A percentile compares a stretch with the other conserved stretches of the same genome.
These are phyloP conservation scores for Cepaea hortensis DNA, from an alignment of 2,888 invertebrate species.

Conservation along the genomic window DNA sequence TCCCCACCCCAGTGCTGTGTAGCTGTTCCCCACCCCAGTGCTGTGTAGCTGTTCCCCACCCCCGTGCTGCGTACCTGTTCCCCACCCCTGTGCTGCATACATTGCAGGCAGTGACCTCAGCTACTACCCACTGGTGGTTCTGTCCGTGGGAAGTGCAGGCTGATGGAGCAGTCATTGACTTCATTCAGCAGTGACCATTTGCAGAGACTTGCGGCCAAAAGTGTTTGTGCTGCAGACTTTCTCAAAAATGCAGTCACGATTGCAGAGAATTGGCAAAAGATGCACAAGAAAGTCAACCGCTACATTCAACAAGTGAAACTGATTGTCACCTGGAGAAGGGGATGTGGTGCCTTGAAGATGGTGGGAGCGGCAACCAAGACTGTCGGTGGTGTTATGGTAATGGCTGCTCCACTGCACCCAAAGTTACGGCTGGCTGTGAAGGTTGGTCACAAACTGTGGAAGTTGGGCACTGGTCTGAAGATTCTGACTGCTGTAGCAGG, in stretches of 20 bases:
- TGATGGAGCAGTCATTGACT: neutral
- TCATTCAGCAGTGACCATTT: neutral
- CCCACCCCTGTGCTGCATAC: too few relatives aligned
- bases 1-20: too few relatives aligned
- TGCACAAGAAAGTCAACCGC: slow-evolving; percentile 21
- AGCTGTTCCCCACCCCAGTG: too few relatives aligned
- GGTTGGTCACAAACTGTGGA: slow-evolving; percentile 44
- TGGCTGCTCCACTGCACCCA: slow-evolving; percentile 41
- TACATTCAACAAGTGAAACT: slow-evolving; percentile 33
- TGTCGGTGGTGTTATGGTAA: slow-evolving; percentile 24
- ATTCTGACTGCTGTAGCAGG: slow-evolving; percentile 27
- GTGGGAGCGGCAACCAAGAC: slow-evolving; percentile 42
- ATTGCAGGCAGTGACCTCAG: too few relatives aligned
- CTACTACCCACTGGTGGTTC: too few relatives aligned
- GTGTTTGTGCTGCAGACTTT: slow-evolving; percentile 37
- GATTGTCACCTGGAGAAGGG: slow-evolving; percentile 39
- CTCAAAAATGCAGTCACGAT: neutral
- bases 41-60: too few relatives aligned
- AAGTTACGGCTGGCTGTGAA: slow-evolving; percentile 21
- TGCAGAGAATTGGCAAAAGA: slow-evolving; percentile 25
- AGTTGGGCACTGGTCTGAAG: slow-evolving; percentile 41
- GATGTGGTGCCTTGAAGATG: slow-evolving; percentile 35
- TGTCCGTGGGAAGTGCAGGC: too few relatives aligned
- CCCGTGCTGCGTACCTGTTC: too few relatives aligned
- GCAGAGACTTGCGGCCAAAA: slow-evolving; percentile 40